phyloP scores from a whole-genome alignment of 2,113 vertebrate genomes.

The Centropus unirufus region DNA sequence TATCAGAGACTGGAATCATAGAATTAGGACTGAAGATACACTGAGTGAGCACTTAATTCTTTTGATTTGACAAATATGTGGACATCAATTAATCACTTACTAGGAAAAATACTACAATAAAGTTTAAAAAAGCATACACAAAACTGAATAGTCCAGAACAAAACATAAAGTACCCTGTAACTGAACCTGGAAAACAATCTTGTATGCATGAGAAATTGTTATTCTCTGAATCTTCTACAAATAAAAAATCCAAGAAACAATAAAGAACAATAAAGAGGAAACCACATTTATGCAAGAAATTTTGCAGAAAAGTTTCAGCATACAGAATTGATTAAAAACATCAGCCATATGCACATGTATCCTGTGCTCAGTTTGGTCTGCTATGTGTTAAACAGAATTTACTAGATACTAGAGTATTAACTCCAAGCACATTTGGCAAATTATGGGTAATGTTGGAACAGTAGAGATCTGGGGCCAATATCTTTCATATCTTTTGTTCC shows the following conservation, averaged over 20 bases:
- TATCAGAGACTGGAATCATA: background rate
- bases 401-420: background rate
- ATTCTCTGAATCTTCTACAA: background rate
- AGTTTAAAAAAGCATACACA: background rate
- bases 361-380: background rate
- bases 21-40: background rate
- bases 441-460: background rate
- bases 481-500: background rate
- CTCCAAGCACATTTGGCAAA: background rate
- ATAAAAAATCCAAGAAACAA: background rate
- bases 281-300: background rate
- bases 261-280: background rate
- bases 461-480: background rate
- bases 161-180: background rate
- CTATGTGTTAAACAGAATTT: background rate
- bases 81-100: background rate
- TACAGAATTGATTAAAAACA: background rate
- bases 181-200: background rate
- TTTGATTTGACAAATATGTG: background rate
- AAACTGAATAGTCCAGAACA: background rate
- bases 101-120: background rate
- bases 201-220: background rate
- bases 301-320: background rate
- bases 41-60: background rate
- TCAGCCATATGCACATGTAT: background rate